These are phyloP conservation scores for Macaria notata DNA, from an alignment of 2,888 invertebrate genomes.

Conservation along the genomic window DNA sequence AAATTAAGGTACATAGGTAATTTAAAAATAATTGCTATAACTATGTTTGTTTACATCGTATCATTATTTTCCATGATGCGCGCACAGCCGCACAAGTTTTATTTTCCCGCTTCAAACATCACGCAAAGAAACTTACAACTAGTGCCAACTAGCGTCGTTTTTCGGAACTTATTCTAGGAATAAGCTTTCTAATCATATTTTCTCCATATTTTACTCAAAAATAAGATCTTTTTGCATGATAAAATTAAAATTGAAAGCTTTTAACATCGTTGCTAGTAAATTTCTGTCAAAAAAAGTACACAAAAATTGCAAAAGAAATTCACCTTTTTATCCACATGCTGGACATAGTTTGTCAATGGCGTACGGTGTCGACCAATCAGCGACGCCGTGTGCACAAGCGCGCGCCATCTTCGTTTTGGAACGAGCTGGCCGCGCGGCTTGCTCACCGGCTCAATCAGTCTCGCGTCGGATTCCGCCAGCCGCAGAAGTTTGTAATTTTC, in stretches of 20 bases:
- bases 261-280: conserved; percentile 43
- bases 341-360: conserved; percentile 66
- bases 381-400: conserved; percentile 66
- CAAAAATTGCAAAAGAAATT: conserved; percentile 38
- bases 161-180: conserved; percentile 51
- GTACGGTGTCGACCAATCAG: conserved; percentile 64
- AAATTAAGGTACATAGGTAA: too few species aligned
- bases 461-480: conserved; percentile 85
- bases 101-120: conserved; percentile 58
- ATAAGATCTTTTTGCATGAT: background rate
- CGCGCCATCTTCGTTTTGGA: conserved; percentile 94
- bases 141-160: conserved; percentile 50
- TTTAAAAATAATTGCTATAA: too few species aligned
- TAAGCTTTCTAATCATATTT: conserved; percentile 42
- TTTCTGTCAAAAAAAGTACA: conserved; percentile 14
- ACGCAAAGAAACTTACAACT: conserved; percentile 25
- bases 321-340: conserved; percentile 63
- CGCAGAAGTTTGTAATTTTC: conserved; percentile 67
- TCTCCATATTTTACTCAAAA: conserved; percentile 24
- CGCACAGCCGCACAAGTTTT: conserved; percentile 10
- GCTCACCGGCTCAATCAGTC: conserved; percentile 84
- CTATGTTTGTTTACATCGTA: conserved; percentile 4
- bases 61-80: conserved; percentile 1
- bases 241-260: conserved; percentile 30
- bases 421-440: conserved; percentile 83